These are phyloP conservation scores for Erpetoichthys calabaricus DNA, from an alignment of 2,797 vertebrate genomes.

Conservation along the genomic window DNA sequence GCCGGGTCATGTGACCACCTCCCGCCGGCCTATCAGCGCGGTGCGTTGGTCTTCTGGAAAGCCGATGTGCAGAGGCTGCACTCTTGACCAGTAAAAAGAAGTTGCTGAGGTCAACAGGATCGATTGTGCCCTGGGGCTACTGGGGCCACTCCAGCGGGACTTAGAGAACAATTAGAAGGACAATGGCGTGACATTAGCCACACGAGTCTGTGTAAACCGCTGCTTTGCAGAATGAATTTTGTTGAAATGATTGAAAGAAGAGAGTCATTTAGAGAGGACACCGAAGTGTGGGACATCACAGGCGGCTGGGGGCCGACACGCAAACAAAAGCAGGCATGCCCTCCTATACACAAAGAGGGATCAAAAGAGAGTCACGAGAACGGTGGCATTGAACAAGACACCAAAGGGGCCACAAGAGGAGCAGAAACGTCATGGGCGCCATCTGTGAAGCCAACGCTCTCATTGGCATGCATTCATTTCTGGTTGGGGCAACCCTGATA, in stretches of 20 bases:
- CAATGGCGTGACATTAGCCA: neutral
- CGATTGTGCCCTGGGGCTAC: slow-evolving; percentile 20
- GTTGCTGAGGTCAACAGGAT: slow-evolving; percentile 61
- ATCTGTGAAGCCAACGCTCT: no score
- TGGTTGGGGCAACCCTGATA: no score
- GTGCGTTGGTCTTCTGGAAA: slow-evolving; percentile 45
- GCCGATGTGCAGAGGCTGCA: slow-evolving; percentile 62
- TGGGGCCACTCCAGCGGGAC: neutral
- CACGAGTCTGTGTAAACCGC: slow-evolving; percentile 1
- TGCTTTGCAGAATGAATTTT: slow-evolving; percentile 2
- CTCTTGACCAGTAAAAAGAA: slow-evolving; percentile 53
- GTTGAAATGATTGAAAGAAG: neutral
- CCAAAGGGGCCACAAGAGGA: no score
- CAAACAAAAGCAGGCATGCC: no score
- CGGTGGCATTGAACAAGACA: no score
- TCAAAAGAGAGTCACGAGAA: no score
- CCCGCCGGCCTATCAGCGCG: slow-evolving; percentile 6
- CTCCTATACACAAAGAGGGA: no score
- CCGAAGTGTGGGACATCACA: neutral
- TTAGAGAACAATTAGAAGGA: slow-evolving; percentile 1
- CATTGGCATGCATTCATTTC: no score
- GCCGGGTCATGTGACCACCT: neutral
- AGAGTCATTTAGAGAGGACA: slow-evolving; percentile 1
- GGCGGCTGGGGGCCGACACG: no score
- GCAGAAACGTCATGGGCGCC: no score